Percentiles rank a stretch among this genome's conserved stretches.
Conservation (phyloP, 2,797 vertebrate species). For the Pygocentrus nattereri region DNA sequence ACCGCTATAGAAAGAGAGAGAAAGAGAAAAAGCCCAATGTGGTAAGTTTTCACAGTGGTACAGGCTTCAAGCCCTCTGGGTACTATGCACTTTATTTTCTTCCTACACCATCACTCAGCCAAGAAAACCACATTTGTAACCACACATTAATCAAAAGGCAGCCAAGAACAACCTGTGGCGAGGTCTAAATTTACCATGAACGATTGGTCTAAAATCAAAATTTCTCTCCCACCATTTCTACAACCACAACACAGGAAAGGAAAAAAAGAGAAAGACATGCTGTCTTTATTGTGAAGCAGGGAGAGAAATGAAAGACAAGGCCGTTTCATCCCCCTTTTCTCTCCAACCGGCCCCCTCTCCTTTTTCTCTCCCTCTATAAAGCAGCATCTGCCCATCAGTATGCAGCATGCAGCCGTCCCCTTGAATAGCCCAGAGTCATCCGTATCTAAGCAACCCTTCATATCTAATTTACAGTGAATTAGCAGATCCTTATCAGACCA, state of each 20-base stretch:
- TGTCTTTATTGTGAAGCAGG: constrained; percentile 74
- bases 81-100: background rate
- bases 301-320: constrained; percentile 80
- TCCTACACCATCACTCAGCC: background rate
- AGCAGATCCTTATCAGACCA: constrained; percentile 86
- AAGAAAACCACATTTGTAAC: constrained; percentile 47
- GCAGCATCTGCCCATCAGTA: constrained; percentile 79
- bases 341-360: constrained; percentile 31
- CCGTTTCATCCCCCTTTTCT: constrained; percentile 46
- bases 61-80: background rate
- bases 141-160: background rate
- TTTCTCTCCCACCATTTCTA: constrained; percentile 9
- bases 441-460: constrained; percentile 86
- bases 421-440: constrained; percentile 81
- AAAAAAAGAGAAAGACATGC: constrained; percentile 61
- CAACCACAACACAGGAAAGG: constrained; percentile 6
- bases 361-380: constrained; percentile 60
- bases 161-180: background rate
- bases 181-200: constrained; percentile 4
- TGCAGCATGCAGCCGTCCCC: constrained; percentile 78
- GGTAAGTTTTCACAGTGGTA: background rate
- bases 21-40: constrained; percentile 54
- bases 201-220: background rate
- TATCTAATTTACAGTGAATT: constrained; percentile 84
- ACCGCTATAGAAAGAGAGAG: constrained; percentile 84